phyloP scores from a whole-genome alignment of 2,797 vertebrate genomes.

The Gymnoscopelus braueri region DNA sequence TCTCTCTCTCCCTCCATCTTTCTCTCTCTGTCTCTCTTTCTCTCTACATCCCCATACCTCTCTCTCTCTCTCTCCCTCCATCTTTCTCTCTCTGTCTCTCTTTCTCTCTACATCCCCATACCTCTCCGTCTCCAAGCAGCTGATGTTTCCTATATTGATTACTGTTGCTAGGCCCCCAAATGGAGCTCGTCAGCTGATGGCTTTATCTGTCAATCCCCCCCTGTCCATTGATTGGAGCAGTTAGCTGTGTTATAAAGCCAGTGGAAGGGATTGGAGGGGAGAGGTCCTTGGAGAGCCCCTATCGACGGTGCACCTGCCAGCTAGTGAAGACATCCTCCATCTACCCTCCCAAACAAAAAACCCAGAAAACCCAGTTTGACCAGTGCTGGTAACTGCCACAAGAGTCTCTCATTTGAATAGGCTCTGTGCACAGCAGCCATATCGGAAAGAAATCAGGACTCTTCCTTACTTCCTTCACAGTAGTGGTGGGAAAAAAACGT shows the following conservation, averaged over 20 bases:
- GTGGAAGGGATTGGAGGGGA: slow-evolving; percentile 9
- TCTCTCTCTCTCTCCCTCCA: background rate
- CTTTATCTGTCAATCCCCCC: slow-evolving; percentile 73
- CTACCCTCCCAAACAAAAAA: slow-evolving; percentile 27
- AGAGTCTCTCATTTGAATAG: background rate
- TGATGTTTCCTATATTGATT: slow-evolving; percentile 76
- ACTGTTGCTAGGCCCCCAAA: slow-evolving; percentile 47
- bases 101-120: no score
- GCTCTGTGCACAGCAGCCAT: no score
- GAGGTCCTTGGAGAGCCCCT: slow-evolving; percentile 13
- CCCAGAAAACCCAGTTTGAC: slow-evolving; percentile 19
- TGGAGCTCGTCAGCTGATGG: slow-evolving; percentile 71
- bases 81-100: no score
- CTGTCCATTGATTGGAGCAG: slow-evolving; percentile 72
- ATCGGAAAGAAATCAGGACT: no score
- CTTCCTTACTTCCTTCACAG: no score
- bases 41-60: slow-evolving; percentile 4
- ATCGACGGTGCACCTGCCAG: slow-evolving; percentile 51
- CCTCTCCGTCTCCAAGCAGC: slow-evolving; percentile 54
- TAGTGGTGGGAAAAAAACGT: no score
- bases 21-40: no score
- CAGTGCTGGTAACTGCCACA: slow-evolving; percentile 11
- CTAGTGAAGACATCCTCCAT: slow-evolving; percentile 43
- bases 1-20: no score
- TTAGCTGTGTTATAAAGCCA: slow-evolving; percentile 58